Percentiles rank a stretch among this genome's conserved stretches.
These are phyloP conservation scores for Mylabris phalerata DNA, from an alignment of 1,140 invertebrate species.

Conservation along the genomic window DNA sequence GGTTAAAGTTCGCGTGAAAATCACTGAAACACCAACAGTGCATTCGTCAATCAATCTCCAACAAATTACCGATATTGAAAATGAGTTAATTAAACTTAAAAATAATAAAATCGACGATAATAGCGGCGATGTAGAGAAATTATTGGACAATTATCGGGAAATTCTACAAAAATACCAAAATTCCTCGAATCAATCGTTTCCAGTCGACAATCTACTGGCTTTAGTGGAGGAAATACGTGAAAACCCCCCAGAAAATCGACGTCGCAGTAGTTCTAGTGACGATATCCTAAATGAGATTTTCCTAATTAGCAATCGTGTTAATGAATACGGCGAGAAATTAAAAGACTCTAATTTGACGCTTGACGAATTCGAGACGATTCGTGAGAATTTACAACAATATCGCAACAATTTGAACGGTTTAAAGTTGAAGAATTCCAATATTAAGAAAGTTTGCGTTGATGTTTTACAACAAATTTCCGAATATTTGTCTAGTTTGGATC, in stretches of 20 bases:
- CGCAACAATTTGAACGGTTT: not conserved
- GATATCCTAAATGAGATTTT: constrained; percentile 7
- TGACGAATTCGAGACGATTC: too few species aligned
- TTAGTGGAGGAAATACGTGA: too few species aligned
- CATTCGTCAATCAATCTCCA: too few species aligned
- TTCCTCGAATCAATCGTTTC: too few species aligned
- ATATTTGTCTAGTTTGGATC: constrained; percentile 1
- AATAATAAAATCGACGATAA: too few species aligned
- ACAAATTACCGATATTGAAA: too few species aligned
- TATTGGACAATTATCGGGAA: not conserved
- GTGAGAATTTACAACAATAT: not conserved
- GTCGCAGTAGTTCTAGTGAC: constrained; percentile 2
- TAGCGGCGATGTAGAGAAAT: too few species aligned
- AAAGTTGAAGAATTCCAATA: not conserved
- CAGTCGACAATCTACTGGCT: too few species aligned
- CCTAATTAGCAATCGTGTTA: constrained; percentile 1
- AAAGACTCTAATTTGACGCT: not conserved
- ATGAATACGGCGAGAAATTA: constrained; percentile 2
- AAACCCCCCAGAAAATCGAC: too few species aligned
- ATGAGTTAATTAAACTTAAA: too few species aligned
- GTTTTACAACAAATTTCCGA: not conserved
- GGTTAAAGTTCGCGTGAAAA: too few species aligned
- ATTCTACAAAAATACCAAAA: not conserved
- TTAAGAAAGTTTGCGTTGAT: constrained; percentile 1
- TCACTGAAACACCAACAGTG: too few species aligned